Evolutionary conservation across 92 coral and sea anemone genomes (phyloP).

Genomic region (Palythoa grandis): DNA sequence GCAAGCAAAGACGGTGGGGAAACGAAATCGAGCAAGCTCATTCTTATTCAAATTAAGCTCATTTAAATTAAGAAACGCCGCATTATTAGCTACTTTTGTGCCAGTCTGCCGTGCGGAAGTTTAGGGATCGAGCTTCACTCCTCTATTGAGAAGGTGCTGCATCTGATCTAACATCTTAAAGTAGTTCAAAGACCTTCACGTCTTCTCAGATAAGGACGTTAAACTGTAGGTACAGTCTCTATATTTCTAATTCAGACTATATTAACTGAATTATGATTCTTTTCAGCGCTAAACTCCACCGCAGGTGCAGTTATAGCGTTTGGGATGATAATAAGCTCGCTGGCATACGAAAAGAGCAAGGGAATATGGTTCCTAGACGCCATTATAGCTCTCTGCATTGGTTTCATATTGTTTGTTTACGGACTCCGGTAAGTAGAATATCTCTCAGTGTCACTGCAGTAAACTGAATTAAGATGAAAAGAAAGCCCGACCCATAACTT

Average conservation of each 20-base stretch:
- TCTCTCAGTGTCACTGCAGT: neutral
- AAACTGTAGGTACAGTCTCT: too few relatives aligned
- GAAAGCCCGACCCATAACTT: neutral
- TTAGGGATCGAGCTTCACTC: too few relatives aligned
- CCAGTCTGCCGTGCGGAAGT: too few relatives aligned
- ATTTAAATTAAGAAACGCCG: neutral
- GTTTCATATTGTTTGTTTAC: conserved; percentile 70
- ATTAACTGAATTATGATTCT: neutral
- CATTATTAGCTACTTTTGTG: too few relatives aligned
- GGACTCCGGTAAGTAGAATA: conserved; percentile 73
- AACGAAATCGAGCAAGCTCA: too few relatives aligned
- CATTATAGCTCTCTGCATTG: conserved; percentile 84
- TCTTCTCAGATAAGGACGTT: too few relatives aligned
- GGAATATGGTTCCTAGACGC: conserved; percentile 95
- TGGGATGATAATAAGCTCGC: conserved; percentile 80
- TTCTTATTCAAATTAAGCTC: too few relatives aligned
- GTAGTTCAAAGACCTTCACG: too few relatives aligned
- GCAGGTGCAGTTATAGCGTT: conserved; percentile 93
- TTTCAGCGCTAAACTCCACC: conserved; percentile 89
- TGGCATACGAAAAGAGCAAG: conserved; percentile 72
- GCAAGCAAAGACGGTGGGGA: too few relatives aligned
- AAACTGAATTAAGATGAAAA: neutral
- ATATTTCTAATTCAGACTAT: too few relatives aligned
- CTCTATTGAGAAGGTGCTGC: too few relatives aligned
- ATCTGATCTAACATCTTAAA: too few relatives aligned